Evolutionary conservation across 2,888 invertebrate genomes (phyloP), one percentile per base, ranked within the genome.

Genomic region (Caenorhabditis sp.): DNA sequence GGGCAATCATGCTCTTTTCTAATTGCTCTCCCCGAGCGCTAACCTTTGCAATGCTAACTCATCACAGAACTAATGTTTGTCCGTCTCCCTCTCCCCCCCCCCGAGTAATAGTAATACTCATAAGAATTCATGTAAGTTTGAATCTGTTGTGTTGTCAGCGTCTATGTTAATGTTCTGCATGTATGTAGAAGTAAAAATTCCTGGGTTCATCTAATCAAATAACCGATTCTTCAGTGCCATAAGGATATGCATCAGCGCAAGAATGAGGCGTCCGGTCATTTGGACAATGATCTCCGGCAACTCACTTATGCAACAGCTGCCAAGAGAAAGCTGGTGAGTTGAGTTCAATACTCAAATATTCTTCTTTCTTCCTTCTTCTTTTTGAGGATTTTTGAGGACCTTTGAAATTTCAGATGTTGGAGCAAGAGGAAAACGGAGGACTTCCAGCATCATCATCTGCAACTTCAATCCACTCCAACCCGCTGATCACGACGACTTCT

Each of bases 181-280:
- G n/a, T n/a, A n/a, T n/a, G n/a, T n/a, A n/a, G n/a, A n/a, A n/a
- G n/a, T n/a, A n/a, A n/a, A n/a, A 32, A 4, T 6, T 62, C 47
- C 47, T 51, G 37, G 9, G 35, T 11, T 37, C n/a, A 11, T 26
- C 18, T 50, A 56, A 18, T 18, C 47, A n/a, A 20, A n/a, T 22
- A 26, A 32, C 44, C 32, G 5, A 20, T 51, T 55, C 67, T 86
- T 71, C 80, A 86, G 86, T 86, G 86, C 44, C 86, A 86, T 51
- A 84, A 90, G 78, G 91, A 91, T 68, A 91, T 91, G 91, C 91
- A 91, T 80, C 82, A 87, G 60, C 84, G 91, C 24, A 91, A 91
- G 76, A 91, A 91, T 74, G 91, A 91, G 76, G 86, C 88, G 1
- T 85, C 84, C 13, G 76, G 83, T 3, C 83, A 85, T 32, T 56